Percentiles rank a stretch among this genome's conserved stretches.
Conservation (phyloP, 2,113 vertebrate genomes). For the Cyprinodon brontotheroides region DNA sequence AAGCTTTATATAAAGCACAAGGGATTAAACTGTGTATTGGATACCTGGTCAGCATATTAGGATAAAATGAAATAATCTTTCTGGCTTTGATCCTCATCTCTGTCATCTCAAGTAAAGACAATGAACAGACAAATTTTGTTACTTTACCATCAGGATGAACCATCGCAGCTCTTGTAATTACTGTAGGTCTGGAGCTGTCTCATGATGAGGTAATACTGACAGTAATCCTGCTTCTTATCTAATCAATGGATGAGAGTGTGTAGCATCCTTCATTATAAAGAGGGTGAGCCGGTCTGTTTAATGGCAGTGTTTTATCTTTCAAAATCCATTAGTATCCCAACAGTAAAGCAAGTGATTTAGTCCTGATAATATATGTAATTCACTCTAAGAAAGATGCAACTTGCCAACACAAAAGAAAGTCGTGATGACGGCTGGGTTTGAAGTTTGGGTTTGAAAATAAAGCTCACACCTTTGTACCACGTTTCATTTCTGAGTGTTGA, state of each 20-base stretch:
- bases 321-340: slow-evolving; percentile 47
- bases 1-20: not conserved
- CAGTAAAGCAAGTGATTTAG: not conserved
- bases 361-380: slow-evolving; percentile 3
- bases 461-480: not conserved
- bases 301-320: slow-evolving; percentile 14
- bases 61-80: not conserved
- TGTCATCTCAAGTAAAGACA: not conserved
- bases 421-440: not conserved
- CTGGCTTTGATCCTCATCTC: not conserved
- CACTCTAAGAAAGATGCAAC: not conserved
- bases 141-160: not conserved
- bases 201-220: not conserved
- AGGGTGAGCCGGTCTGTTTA: slow-evolving; percentile 41
- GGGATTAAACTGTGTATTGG: not conserved
- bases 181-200: slow-evolving; percentile 3
- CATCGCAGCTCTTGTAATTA: not conserved
- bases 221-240: slow-evolving; percentile 33
- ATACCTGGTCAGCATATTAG: not conserved
- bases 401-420: slow-evolving; percentile 8
- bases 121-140: slow-evolving; percentile 1
- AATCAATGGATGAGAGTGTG: slow-evolving; percentile 40
- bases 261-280: slow-evolving; percentile 29
- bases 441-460: not conserved
- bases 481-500: not conserved